Base-by-base conservation (phyloP, 2,113 vertebrate species). In the Cranoglanis bouderius region DNA sequence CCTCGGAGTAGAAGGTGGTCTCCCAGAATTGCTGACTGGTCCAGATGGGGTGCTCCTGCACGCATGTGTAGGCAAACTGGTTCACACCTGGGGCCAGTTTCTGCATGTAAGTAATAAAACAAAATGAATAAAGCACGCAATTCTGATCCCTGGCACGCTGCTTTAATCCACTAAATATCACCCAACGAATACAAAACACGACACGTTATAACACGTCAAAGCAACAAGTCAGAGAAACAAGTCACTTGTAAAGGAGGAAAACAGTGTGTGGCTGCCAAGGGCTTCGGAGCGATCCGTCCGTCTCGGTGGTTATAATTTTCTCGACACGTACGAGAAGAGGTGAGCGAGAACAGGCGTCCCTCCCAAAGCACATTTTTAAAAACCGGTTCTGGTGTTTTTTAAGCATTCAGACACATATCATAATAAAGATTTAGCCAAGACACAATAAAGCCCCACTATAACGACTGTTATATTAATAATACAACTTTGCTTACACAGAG, bases 1-100 rank as follows among this genome's bases (percentile, higher is more conserved):
- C 98, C 0, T 98, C 98, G 77, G 96, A 97, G 72, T 99, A 99
- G 94, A 99, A 99, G 12, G 98, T 98, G 88, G 97, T 96, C 94
- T 99, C 98, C 98, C 98, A 99, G 91, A 99, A 99, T 86, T 99
- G 98, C 89, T 98, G 98, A 93, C 97, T 99, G 90, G 97, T 96
- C 98, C 98, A 99, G 87, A 99, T 96, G 51, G 97, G 96, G 94
- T 99, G 98, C 90, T 99, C 98, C 91, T 99, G 98, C 3, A 99
- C 96, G 94, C 98, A 99, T 32, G 97, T 98, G 92, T 99, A 99
- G 81, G 97, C 98, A 95, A 98, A 99, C 92, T 99, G 98, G 95
- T 96, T 98, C 88, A 99, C 97, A 14, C 97, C 97, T 9, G 97
- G 95, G 43, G 96, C 96, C 93, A 99, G 93, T 96, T 98, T 99